A percentile compares a stretch with the other conserved stretches of the same genome.
These are phyloP conservation scores for Centruroides vittatus DNA, from an alignment of 1,140 invertebrate species.

Conservation along the genomic window DNA sequence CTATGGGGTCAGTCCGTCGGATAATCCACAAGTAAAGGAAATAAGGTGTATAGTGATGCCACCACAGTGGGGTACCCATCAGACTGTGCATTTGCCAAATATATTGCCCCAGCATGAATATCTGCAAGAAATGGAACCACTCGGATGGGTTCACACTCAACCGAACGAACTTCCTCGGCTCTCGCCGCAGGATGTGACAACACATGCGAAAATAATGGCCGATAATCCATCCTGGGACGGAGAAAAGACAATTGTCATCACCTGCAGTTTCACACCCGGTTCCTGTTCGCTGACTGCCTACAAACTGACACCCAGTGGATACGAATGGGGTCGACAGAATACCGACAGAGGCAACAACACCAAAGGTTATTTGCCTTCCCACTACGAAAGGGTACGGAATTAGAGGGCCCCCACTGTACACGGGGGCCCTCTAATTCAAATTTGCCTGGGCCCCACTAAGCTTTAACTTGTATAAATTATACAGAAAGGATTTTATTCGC, in stretches of 20 bases:
- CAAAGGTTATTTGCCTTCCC: slow-evolving; percentile 95
- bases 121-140: slow-evolving; percentile 83
- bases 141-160: slow-evolving; percentile 99
- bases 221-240: slow-evolving; percentile 95
- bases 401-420: too few species aligned
- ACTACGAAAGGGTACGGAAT: slow-evolving; percentile 97
- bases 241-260: slow-evolving; percentile 98
- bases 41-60: slow-evolving; percentile 95
- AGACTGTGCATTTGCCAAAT: slow-evolving; percentile 87
- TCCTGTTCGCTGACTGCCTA: slow-evolving; percentile 96
- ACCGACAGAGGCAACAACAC: slow-evolving; percentile 99
- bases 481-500: too few species aligned
- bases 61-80: slow-evolving; percentile 98
- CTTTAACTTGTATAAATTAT: too few species aligned
- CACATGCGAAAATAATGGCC: slow-evolving; percentile 90
- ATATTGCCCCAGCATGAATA: slow-evolving; percentile 85
- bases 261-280: slow-evolving; percentile 93
- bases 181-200: slow-evolving; percentile 94
- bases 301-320: slow-evolving; percentile 93
- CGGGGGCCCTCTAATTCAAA: too few species aligned
- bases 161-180: slow-evolving; percentile 97
- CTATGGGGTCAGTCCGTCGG: slow-evolving; percentile 89
- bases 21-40: slow-evolving; percentile 98
- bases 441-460: too few species aligned
- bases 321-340: slow-evolving; percentile 96